Conservation (phyloP, 1,140 invertebrate species). For the Mylabris phalerata region DNA sequence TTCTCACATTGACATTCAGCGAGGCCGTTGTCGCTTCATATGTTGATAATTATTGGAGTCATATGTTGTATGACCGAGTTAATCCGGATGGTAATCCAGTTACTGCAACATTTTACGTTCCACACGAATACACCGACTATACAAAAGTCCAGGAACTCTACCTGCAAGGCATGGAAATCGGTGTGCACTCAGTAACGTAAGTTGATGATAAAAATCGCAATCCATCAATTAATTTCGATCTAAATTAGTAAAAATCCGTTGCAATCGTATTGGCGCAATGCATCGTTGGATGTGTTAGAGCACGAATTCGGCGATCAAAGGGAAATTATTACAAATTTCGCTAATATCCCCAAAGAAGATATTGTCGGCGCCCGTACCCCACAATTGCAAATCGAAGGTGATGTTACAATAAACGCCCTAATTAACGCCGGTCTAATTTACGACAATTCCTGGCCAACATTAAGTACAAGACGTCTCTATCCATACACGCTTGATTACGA, state of each 20-base stretch:
- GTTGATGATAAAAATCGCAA: slow-evolving; percentile 11
- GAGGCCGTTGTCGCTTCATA: slow-evolving; percentile 61
- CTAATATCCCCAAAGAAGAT: slow-evolving; percentile 27
- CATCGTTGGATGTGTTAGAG: slow-evolving; percentile 14
- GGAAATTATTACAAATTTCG: slow-evolving; percentile 29
- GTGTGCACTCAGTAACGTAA: slow-evolving; percentile 55
- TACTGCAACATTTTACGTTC: slow-evolving; percentile 59
- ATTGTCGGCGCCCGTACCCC: slow-evolving; percentile 30
- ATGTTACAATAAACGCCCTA: slow-evolving; percentile 50
- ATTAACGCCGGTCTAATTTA: slow-evolving; percentile 48
- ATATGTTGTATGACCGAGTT: slow-evolving; percentile 50
- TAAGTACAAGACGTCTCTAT: slow-evolving; percentile 40
- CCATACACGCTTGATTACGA: slow-evolving; percentile 65
- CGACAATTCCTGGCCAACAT: slow-evolving; percentile 58
- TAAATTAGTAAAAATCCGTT: slow-evolving; percentile 57
- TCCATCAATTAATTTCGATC: slow-evolving; percentile 14
- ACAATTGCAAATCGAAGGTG: slow-evolving; percentile 30
- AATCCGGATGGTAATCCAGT: slow-evolving; percentile 59
- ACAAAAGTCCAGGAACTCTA: slow-evolving; percentile 55
- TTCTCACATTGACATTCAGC: slow-evolving; percentile 61
- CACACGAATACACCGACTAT: slow-evolving; percentile 66
- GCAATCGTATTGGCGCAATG: slow-evolving; percentile 36
- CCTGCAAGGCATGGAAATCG: slow-evolving; percentile 61
- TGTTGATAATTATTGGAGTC: slow-evolving; percentile 51
- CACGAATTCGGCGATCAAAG: slow-evolving; percentile 32